phyloP scores from a whole-genome alignment of 2,888 invertebrate genomes.

The Tetragonisca angustula region DNA sequence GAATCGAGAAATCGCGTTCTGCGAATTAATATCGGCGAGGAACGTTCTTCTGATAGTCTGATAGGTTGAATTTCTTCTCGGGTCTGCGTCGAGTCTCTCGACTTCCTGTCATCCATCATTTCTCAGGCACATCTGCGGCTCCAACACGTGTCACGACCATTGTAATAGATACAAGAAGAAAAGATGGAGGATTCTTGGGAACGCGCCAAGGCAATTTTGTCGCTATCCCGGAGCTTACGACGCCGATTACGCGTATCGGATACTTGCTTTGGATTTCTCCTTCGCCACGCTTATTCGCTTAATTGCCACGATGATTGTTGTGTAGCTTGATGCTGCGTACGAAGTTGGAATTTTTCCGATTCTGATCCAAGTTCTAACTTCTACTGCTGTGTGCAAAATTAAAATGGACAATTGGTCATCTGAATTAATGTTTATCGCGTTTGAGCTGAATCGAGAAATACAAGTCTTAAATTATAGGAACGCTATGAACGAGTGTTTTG shows the following conservation, averaged over 20 bases:
- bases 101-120: slow-evolving; percentile 7
- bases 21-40: not conserved
- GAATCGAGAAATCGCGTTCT: not conserved
- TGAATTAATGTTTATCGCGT: no score
- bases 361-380: not conserved
- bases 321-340: not conserved
- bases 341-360: not conserved
- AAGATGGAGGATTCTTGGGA: not conserved
- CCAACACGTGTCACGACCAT: not conserved
- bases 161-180: not conserved
- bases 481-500: no score
- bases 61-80: not conserved
- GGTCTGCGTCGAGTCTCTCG: not conserved
- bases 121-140: not conserved
- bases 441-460: no score
- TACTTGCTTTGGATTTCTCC: not conserved
- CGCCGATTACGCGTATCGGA: not conserved
- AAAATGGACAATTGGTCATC: no score
- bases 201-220: not conserved
- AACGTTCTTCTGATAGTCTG: not conserved
- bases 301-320: slow-evolving; percentile 2
- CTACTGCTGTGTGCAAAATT: no score
- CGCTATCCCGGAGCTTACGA: not conserved
- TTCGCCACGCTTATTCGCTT: not conserved
- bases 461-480: no score